phyloP scores from a whole-genome alignment of 2,888 invertebrate species.

The Ecliptopera silaceata region DNA sequence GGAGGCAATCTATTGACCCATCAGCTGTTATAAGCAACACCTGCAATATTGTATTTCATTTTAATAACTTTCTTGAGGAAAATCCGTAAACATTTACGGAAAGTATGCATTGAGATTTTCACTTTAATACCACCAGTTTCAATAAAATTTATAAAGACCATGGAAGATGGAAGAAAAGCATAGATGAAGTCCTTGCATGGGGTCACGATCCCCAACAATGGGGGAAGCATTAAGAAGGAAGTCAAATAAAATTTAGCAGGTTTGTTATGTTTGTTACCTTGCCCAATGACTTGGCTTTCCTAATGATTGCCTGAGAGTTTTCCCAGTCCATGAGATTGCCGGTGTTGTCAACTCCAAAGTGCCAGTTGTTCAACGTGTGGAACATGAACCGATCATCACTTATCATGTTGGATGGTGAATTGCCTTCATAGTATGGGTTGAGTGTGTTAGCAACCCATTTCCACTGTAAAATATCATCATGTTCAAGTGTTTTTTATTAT shows the following conservation, averaged over 20 bases:
- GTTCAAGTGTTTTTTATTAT: too few relatives aligned
- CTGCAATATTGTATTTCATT: constrained; percentile 50
- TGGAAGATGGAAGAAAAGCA: too few relatives aligned
- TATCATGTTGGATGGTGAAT: constrained; percentile 87
- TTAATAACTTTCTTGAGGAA: too few relatives aligned
- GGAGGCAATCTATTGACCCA: constrained; percentile 95
- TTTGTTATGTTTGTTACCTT: constrained; percentile 56
- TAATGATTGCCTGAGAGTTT: constrained; percentile 86
- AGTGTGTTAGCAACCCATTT: constrained; percentile 93
- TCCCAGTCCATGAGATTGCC: constrained; percentile 90
- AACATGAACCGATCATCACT: constrained; percentile 93
- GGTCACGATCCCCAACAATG: too few relatives aligned
- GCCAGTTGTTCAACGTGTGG: constrained; percentile 90
- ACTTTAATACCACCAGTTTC: too few relatives aligned
- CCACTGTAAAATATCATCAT: constrained; percentile 82
- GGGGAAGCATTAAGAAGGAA: too few relatives aligned
- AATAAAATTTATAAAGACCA: too few relatives aligned
- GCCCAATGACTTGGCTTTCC: constrained; percentile 72
- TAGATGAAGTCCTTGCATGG: too few relatives aligned
- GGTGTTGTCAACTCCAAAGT: constrained; percentile 92
- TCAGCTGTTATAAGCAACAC: constrained; percentile 93
- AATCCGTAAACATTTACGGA: too few relatives aligned
- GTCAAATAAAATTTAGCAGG: not conserved
- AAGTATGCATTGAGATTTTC: too few relatives aligned
- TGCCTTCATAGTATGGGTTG: constrained; percentile 96